phyloP scores from a whole-genome alignment of 2,113 vertebrate species.

The Clupea harengus region DNA sequence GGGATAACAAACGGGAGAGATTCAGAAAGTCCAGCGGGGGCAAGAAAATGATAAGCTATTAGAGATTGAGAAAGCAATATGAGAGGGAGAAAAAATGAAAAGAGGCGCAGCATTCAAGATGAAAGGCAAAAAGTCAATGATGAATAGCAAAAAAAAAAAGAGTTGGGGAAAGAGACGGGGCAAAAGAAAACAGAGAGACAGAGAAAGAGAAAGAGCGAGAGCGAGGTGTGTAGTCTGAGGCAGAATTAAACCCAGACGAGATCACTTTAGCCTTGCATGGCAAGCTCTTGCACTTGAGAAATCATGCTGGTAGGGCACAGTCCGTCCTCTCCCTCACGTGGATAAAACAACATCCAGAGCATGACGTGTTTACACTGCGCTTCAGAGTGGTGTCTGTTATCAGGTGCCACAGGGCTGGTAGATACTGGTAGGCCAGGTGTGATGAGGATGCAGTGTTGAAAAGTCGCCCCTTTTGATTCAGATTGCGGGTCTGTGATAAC shows the following conservation, averaged over 20 bases:
- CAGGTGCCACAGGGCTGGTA: not conserved
- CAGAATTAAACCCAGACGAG: constrained; percentile 24
- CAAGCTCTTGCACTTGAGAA: constrained; percentile 29
- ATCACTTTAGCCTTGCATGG: constrained; percentile 29
- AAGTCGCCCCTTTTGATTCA: not conserved
- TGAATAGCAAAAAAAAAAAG: not conserved
- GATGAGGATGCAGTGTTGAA: constrained; percentile 28
- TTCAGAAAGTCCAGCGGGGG: not conserved
- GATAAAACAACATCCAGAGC: constrained; percentile 24
- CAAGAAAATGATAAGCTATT: not conserved
- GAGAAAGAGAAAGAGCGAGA: not conserved
- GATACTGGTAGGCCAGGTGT: constrained; percentile 30
- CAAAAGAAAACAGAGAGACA: not conserved
- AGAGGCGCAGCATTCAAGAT: not conserved
- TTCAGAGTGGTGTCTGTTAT: constrained; percentile 18
- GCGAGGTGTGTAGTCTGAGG: not conserved
- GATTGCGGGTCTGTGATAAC: not conserved
- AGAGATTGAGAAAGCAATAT: not conserved
- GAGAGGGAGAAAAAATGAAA: not conserved
- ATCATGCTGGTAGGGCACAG: constrained; percentile 12
- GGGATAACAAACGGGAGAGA: not conserved
- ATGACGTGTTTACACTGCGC: constrained; percentile 24
- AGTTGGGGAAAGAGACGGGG: not conserved
- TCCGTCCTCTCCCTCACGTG: not conserved
- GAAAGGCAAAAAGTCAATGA: not conserved